Evolutionary conservation across 2,797 vertebrate genomes (phyloP).

Genomic region (Eremophila alpestris): DNA sequence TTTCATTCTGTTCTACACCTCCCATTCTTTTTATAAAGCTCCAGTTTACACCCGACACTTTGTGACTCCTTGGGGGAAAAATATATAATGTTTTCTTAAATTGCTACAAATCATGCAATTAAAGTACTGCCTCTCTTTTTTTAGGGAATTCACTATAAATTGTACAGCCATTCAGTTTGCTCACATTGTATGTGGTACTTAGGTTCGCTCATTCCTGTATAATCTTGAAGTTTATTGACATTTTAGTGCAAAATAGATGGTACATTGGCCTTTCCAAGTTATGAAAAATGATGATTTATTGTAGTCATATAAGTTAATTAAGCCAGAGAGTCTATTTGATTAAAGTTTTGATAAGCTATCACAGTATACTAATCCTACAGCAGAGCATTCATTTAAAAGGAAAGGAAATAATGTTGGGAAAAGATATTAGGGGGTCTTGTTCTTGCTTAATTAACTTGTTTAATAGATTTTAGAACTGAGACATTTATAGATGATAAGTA

Average conservation of each 20-base stretch:
- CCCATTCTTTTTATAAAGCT: background rate
- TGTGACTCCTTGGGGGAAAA: background rate
- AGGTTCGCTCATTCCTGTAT: background rate
- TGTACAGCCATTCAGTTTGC: background rate
- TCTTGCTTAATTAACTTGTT: slow-evolving; percentile 38
- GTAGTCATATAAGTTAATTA: slow-evolving; percentile 31
- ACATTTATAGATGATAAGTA: background rate
- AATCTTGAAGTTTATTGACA: slow-evolving; percentile 1
- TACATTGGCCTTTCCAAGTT: background rate
- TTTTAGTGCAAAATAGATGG: slow-evolving; percentile 25
- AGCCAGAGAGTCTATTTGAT: slow-evolving; percentile 2
- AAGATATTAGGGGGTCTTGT: background rate
- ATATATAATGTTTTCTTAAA: background rate
- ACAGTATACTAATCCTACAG: slow-evolving; percentile 10
- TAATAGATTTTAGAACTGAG: slow-evolving; percentile 11
- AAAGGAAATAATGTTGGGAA: background rate
- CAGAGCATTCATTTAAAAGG: background rate
- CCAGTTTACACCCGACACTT: background rate
- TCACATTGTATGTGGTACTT: background rate
- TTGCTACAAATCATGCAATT: background rate
- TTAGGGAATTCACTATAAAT: background rate
- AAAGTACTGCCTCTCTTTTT: background rate
- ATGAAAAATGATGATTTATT: slow-evolving; percentile 39
- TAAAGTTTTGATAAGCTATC: slow-evolving; percentile 43
- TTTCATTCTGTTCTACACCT: background rate